phyloP scores from a whole-genome alignment of 2,888 invertebrate species.

The Eilema depressum region DNA sequence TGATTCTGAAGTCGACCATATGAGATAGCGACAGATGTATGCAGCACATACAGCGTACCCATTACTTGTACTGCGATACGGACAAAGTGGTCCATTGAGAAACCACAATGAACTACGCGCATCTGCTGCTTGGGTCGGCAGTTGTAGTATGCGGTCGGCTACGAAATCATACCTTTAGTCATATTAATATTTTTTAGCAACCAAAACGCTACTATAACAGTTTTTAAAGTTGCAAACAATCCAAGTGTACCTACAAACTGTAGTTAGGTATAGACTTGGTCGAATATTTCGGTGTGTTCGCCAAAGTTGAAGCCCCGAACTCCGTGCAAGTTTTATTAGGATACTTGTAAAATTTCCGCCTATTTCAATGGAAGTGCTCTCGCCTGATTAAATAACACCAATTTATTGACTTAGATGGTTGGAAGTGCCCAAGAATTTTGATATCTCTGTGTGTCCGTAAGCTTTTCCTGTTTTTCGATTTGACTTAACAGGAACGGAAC shows the following conservation, averaged over 20 bases:
- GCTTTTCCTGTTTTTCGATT: slow-evolving; percentile 44
- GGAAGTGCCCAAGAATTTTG: slow-evolving; percentile 61
- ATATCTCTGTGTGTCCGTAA: slow-evolving; percentile 48
- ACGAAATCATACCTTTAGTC: no score
- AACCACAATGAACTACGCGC: no score
- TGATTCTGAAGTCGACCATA: no score
- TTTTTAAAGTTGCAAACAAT: slow-evolving; percentile 15
- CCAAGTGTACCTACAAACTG: slow-evolving; percentile 35
- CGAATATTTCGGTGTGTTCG: slow-evolving; percentile 71
- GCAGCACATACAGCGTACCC: no score
- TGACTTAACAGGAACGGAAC: slow-evolving; percentile 30
- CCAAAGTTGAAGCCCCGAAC: slow-evolving; percentile 71
- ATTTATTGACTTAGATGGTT: slow-evolving; percentile 78
- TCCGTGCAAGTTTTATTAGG: slow-evolving; percentile 83
- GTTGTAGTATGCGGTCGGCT: no score
- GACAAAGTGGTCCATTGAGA: no score
- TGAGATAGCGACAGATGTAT: no score
- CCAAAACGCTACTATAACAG: neutral
- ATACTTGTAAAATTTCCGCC: slow-evolving; percentile 86
- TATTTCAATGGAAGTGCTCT: slow-evolving; percentile 78
- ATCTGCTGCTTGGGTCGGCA: no score
- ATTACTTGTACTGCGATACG: no score
- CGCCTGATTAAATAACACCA: slow-evolving; percentile 85
- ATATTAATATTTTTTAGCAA: no score
- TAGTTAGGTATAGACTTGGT: slow-evolving; percentile 72